Evolutionary conservation across 2,113 vertebrate species (phyloP).

Genomic region (Lethenteron camtschaticum): DNA sequence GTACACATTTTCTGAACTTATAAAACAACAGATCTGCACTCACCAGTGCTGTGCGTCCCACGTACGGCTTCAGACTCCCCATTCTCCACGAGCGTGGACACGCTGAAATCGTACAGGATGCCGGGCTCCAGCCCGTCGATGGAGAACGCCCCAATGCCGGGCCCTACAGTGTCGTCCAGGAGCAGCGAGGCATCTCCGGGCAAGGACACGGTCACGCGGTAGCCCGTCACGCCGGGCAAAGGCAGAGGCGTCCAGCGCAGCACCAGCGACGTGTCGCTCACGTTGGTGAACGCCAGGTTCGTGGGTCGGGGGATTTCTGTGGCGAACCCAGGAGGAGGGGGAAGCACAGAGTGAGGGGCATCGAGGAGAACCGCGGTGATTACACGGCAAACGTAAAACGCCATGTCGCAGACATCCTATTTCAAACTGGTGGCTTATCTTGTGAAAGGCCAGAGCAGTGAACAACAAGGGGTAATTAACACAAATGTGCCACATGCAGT

Average conservation of each 20-base stretch:
- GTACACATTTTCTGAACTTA: no score
- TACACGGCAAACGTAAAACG: no score
- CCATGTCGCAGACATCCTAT: no score
- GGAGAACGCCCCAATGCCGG: slow-evolving; percentile 59
- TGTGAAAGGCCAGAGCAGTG: no score
- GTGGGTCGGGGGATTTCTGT: slow-evolving; percentile 74
- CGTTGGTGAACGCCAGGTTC: slow-evolving; percentile 70
- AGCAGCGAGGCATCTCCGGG: slow-evolving; percentile 77
- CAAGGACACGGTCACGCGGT: slow-evolving; percentile 72
- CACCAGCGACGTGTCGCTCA: slow-evolving; percentile 75
- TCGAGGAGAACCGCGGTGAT: no score
- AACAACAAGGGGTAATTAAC: no score
- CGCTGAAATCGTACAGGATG: slow-evolving; percentile 87
- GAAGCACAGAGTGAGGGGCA: not conserved
- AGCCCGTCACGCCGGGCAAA: slow-evolving; percentile 61
- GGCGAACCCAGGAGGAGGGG: not conserved
- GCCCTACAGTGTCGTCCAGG: slow-evolving; percentile 68
- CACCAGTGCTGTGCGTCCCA: slow-evolving; percentile 84
- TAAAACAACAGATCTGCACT: slow-evolving; percentile 16
- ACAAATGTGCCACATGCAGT: no score
- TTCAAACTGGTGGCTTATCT: no score
- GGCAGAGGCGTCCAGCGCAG: slow-evolving; percentile 85
- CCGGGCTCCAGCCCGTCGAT: slow-evolving; percentile 82
- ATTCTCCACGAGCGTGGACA: slow-evolving; percentile 71
- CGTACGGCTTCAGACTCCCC: slow-evolving; percentile 72